Evolutionary conservation across 2,113 vertebrate species (phyloP), one percentile per base, ranked within the genome.

Genomic region (Ursus arctos): DNA sequence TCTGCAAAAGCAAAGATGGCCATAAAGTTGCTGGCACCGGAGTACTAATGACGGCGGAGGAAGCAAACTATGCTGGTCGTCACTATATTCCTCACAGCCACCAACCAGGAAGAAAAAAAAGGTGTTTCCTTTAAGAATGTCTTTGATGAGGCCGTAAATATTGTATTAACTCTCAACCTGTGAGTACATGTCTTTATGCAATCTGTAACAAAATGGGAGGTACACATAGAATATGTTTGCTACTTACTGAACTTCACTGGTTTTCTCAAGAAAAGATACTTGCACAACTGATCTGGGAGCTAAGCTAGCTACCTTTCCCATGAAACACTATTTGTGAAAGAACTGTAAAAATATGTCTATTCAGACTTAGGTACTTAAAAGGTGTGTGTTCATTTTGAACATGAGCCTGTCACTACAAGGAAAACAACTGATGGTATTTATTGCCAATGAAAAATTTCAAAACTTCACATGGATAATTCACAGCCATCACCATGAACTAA

Each of bases 121-220:
- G 81, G 40, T 28, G 5, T 84, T 92, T 79, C 51, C 83, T 18
- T 76, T 74, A 88, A 40, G 28, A 88, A 76, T 36, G 36, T 63
- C 61, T 47, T 33, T 77, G 80, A 90, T 61, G 47, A 82, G 79
- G 21, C 61, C 85, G 49, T 71, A 93, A 92, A 89, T 74, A 95
- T 1, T 40, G 31, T 55, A 26, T 57, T 88, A 69, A 72, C 40
- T 82, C 26, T 76, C 15, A 94, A 79, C 55, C 77, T 85, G 14
- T 31, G 36, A 77, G 33, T 31, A 59, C 0, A 5, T 40, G 26
- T 65, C 86, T 84, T 71, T 43, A 49, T 2, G 71, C 31, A 7
- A 82, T 33, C 55, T 51, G 12, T 21, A 74, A 90, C 57, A 94
- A 93, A 86, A 82, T 8, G 21, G 28, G 49, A 92, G 21, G n/a